Percentiles rank a stretch among this genome's conserved stretches.
Conservation (phyloP, 2,888 invertebrate genomes). For the Hydrotaea diabolus region DNA sequence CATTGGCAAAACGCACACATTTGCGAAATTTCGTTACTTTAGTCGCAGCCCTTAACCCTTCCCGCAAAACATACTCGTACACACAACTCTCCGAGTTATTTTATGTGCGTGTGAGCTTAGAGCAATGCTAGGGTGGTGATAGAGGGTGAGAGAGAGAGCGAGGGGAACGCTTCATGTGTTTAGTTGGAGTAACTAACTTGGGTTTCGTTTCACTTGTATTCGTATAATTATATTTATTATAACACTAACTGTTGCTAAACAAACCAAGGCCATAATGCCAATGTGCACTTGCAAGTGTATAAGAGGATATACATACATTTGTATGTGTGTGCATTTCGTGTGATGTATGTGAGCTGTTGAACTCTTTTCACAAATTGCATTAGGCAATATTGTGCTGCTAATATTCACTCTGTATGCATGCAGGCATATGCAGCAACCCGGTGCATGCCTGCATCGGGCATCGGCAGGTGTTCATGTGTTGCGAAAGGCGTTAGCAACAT, state of each 20-base stretch:
- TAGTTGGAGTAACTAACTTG: background rate
- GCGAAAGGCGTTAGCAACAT: background rate
- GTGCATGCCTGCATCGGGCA: background rate
- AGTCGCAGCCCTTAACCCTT: background rate
- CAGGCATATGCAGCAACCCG: background rate
- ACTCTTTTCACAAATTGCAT: constrained; percentile 20
- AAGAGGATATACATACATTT: background rate
- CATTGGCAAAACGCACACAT: background rate
- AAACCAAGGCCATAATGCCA: constrained; percentile 53
- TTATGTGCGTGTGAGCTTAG: background rate
- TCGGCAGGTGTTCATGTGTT: background rate
- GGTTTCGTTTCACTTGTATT: background rate
- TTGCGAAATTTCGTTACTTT: constrained; percentile 5
- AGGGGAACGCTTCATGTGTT: background rate
- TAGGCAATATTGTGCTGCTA: constrained; percentile 15
- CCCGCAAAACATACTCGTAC: background rate
- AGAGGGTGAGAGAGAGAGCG: too few species aligned
- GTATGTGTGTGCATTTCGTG: background rate
- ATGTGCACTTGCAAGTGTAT: background rate
- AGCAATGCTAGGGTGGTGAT: too few species aligned
- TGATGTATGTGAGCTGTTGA: background rate
- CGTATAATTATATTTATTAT: constrained; percentile 60
- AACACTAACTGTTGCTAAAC: constrained; percentile 64
- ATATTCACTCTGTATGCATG: background rate
- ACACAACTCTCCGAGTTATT: background rate